Conservation (phyloP, 2,113 vertebrate species). For the Chamaetylas fuelleborni region DNA sequence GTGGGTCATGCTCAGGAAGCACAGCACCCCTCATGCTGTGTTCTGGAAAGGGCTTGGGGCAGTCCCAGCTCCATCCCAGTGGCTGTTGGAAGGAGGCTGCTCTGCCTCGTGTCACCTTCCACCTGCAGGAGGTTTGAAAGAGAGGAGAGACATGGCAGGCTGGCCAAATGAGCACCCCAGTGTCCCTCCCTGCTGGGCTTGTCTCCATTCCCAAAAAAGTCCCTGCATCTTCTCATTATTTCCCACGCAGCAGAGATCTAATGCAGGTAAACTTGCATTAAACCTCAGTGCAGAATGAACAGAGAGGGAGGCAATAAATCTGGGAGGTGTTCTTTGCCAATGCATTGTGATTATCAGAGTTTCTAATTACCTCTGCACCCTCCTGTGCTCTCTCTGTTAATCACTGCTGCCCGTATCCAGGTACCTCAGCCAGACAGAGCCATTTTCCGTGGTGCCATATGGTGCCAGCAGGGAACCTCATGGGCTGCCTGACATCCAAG, state of each 20-base stretch:
- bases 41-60: background rate
- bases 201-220: background rate
- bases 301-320: background rate
- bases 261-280: background rate
- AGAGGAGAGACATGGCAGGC: rapidly evolving
- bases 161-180: background rate
- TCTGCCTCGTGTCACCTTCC: background rate
- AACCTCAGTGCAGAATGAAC: background rate
- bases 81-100: background rate
- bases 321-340: background rate
- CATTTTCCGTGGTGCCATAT: background rate
- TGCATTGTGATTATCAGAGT: background rate
- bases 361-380: constrained; percentile 15
- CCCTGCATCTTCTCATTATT: background rate
- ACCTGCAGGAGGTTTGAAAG: background rate
- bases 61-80: background rate
- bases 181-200: background rate
- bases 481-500: background rate
- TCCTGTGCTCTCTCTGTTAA: background rate
- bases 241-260: background rate
- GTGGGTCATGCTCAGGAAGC: background rate
- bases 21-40: background rate
- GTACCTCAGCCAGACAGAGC: background rate
- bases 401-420: background rate
- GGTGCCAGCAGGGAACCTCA: background rate